Percentiles rank a stretch among this genome's conserved stretches.
phyloP scores from a whole-genome alignment of 2,888 invertebrate species.

The Subacronicta megacephala region DNA sequence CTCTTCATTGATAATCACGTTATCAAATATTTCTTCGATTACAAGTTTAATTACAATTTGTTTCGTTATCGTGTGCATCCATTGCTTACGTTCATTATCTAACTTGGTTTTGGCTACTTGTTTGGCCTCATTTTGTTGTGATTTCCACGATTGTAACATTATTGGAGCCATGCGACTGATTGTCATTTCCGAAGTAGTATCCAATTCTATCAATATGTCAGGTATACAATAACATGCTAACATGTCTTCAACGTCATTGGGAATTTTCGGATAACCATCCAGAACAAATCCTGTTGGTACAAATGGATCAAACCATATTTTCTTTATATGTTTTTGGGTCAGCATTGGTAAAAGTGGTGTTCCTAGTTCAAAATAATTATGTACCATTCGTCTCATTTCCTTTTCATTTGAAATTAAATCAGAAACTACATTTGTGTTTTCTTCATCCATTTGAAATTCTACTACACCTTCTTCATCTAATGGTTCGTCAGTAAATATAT shows the following conservation, averaged over 20 bases:
- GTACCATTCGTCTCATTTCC: slow-evolving; percentile 74
- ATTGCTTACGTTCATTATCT: slow-evolving; percentile 63
- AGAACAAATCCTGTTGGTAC: slow-evolving; percentile 87
- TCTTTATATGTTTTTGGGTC: slow-evolving; percentile 79
- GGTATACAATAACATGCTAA: slow-evolving; percentile 86
- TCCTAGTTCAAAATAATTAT: slow-evolving; percentile 86
- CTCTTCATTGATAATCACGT: slow-evolving; percentile 43
- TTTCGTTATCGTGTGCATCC: slow-evolving; percentile 73
- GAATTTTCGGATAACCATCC: slow-evolving; percentile 90
- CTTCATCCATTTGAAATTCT: slow-evolving; percentile 79
- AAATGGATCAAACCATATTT: slow-evolving; percentile 89
- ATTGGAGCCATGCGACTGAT: slow-evolving; percentile 70
- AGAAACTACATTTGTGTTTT: slow-evolving; percentile 67
- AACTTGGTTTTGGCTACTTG: slow-evolving; percentile 64
- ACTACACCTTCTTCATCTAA: slow-evolving; percentile 74
- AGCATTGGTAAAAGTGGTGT: slow-evolving; percentile 79
- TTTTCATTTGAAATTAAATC: slow-evolving; percentile 78
- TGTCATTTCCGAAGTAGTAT: slow-evolving; percentile 70
- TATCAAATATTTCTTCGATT: slow-evolving; percentile 73
- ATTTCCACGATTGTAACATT: slow-evolving; percentile 79
- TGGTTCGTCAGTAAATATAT: slow-evolving; percentile 72
- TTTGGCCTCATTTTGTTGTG: slow-evolving; percentile 76
- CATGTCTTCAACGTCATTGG: slow-evolving; percentile 88
- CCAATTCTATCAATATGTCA: slow-evolving; percentile 88
- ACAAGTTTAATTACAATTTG: slow-evolving; percentile 71